Percentiles rank a stretch among this genome's conserved stretches.
Evolutionary conservation across 2,888 invertebrate genomes (phyloP).

Genomic region (Therioaphis trifolii): DNA sequence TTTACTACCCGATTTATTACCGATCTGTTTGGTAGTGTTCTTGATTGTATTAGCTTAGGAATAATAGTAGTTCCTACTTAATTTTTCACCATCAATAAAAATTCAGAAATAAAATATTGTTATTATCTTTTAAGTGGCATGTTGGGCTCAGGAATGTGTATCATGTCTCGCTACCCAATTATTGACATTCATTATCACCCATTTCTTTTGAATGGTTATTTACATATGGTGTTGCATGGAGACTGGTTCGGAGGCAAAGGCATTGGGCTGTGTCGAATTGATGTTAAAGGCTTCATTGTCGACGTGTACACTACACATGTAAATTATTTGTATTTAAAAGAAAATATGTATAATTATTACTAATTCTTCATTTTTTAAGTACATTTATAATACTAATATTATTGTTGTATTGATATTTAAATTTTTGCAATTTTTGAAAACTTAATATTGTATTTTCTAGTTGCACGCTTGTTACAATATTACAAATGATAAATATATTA

Average conservation of each 20-base stretch:
- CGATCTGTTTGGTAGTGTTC: too few relatives aligned
- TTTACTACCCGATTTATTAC: too few relatives aligned
- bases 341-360: neutral
- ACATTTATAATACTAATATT: too few relatives aligned
- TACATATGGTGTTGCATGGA: constrained; percentile 93
- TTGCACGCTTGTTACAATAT: constrained; percentile 94
- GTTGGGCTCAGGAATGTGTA: constrained; percentile 88
- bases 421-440: too few relatives aligned
- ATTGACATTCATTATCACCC: constrained; percentile 89
- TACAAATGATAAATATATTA: constrained; percentile 88
- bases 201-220: constrained; percentile 97
- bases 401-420: too few relatives aligned
- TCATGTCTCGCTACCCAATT: constrained; percentile 86
- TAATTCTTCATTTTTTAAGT: too few relatives aligned
- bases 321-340: constrained; percentile 68
- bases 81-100: too few relatives aligned
- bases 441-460: constrained; percentile 71
- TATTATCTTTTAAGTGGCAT: constrained; percentile 78
- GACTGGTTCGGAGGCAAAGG: constrained; percentile 99
- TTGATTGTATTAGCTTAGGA: too few relatives aligned
- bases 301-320: constrained; percentile 95
- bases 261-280: constrained; percentile 83
- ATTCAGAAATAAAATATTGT: constrained; percentile 7
- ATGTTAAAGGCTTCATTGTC: constrained; percentile 76
- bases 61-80: too few relatives aligned